Evolutionary conservation across 2,113 vertebrate genomes (phyloP).

Genomic region (Paralichthys olivaceus): DNA sequence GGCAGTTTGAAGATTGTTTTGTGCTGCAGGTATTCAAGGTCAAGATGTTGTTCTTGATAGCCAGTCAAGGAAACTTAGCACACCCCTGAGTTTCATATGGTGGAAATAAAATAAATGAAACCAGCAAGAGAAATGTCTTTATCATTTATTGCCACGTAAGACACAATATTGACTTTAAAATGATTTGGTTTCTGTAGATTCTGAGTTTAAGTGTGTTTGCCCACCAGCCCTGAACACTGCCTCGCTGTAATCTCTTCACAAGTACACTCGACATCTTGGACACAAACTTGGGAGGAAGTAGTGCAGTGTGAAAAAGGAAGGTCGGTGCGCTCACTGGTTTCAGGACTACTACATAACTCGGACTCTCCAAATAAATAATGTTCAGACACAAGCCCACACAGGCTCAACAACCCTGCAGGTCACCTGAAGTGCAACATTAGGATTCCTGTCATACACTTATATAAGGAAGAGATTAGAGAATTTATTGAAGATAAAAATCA

Average conservation of each 20-base stretch:
- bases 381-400: neutral
- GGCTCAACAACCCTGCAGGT: neutral
- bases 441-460: neutral
- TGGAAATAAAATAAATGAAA: slow-evolving; percentile 1
- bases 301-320: slow-evolving; percentile 30
- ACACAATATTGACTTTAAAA: neutral
- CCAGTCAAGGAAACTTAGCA: neutral
- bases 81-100: neutral
- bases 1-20: slow-evolving; percentile 12
- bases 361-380: neutral
- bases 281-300: slow-evolving; percentile 53
- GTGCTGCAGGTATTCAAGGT: neutral
- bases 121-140: neutral
- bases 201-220: slow-evolving; percentile 14
- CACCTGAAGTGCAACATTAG: neutral
- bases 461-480: neutral
- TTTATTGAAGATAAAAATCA: neutral
- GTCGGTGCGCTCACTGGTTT: neutral
- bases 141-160: neutral
- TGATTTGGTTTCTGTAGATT: neutral
- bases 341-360: slow-evolving; percentile 25
- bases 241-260: slow-evolving; percentile 47
- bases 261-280: slow-evolving; percentile 36
- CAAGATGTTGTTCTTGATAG: neutral
- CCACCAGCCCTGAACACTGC: slow-evolving; percentile 7